Evolutionary conservation across 1,140 invertebrate genomes (phyloP).

Genomic region (Meloidogyne exigua): DNA sequence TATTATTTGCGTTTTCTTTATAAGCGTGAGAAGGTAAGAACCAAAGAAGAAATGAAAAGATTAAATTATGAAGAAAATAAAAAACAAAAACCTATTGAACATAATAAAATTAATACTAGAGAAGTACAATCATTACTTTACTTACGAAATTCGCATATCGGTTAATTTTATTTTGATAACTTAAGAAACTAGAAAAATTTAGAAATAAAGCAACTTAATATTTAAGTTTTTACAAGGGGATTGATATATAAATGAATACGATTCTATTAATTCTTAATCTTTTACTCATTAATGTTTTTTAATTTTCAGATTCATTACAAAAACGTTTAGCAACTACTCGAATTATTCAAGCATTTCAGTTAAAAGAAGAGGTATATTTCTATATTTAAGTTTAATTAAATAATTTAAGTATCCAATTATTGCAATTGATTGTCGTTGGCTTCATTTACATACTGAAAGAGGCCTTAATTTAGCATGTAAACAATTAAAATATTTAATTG

Average conservation of each 20-base stretch:
- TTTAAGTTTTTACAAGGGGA: too few relatives aligned
- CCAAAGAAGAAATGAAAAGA: conserved; percentile 2
- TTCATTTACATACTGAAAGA: conserved; percentile 20
- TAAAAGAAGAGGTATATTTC: not conserved
- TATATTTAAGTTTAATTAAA: too few relatives aligned
- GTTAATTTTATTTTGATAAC: not conserved
- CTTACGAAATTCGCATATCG: not conserved
- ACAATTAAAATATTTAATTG: conserved; percentile 25
- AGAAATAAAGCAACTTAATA: too few relatives aligned
- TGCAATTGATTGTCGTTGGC: conserved; percentile 34
- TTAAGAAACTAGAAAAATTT: too few relatives aligned
- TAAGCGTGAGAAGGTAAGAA: not conserved
- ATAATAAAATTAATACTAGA: not conserved
- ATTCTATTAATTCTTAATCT: too few relatives aligned
- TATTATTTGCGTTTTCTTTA: conserved; percentile 5
- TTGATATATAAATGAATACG: too few relatives aligned
- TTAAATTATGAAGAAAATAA: not conserved
- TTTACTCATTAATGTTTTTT: not conserved
- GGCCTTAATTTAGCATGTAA: conserved; percentile 30
- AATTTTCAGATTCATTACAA: not conserved
- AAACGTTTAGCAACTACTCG: not conserved
- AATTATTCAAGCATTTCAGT: not conserved
- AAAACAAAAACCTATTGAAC: not conserved
- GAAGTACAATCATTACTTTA: not conserved
- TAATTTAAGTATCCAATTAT: conserved; percentile 12